Conservation (phyloP, 2,888 invertebrate species). For the Ashinkailepas kermadecensis region DNA sequence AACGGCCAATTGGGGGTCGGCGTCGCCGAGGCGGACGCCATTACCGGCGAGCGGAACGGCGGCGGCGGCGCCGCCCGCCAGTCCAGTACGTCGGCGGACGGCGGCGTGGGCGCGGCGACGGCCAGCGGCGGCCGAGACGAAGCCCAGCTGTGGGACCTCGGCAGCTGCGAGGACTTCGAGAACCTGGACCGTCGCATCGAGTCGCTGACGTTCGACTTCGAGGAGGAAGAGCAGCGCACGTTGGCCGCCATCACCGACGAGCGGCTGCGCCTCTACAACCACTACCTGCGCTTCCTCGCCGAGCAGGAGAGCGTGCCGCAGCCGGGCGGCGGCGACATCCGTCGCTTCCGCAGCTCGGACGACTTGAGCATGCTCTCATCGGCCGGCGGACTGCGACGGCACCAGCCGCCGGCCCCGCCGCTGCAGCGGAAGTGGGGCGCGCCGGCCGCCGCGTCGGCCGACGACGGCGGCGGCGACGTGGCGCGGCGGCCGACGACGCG, state of each 20-base stretch:
- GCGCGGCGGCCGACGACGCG: background rate
- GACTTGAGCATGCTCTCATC: background rate
- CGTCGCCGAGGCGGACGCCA: background rate
- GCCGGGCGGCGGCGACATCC: constrained; percentile 28
- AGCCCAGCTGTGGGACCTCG: constrained; percentile 36
- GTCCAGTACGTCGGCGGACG: background rate
- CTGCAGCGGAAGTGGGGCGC: constrained; percentile 25
- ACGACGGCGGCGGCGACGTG: background rate
- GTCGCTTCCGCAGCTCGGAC: constrained; percentile 25
- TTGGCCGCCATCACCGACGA: constrained; percentile 41
- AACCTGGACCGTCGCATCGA: constrained; percentile 56
- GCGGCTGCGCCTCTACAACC: background rate
- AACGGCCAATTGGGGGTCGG: constrained; percentile 2
- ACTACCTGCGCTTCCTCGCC: constrained; percentile 59
- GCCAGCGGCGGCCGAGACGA: background rate
- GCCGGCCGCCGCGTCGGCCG: constrained; percentile 21
- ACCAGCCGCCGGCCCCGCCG: background rate
- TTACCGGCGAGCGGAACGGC: background rate
- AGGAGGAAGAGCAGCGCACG: constrained; percentile 45
- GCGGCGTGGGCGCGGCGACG: too few species aligned
- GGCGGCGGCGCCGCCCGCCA: background rate
- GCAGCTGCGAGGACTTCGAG: constrained; percentile 62
- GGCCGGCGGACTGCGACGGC: background rate
- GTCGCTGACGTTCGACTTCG: constrained; percentile 20
- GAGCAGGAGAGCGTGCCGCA: constrained; percentile 52